These are phyloP conservation scores for Peromyscus aztecus DNA, from an alignment of 2,797 vertebrate species.

Conservation along the genomic window DNA sequence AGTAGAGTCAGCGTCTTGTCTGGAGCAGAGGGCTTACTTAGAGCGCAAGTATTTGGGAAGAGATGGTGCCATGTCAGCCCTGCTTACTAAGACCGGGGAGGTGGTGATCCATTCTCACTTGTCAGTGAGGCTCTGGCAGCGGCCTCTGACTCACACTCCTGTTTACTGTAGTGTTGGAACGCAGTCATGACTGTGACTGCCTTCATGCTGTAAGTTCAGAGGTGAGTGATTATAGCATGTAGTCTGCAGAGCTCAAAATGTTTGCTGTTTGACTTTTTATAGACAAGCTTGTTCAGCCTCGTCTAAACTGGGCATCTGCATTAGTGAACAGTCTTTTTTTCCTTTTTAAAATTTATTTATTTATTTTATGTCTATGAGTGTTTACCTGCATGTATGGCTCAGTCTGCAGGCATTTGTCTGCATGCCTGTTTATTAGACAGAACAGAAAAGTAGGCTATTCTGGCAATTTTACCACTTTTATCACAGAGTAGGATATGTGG, in stretches of 20 bases:
- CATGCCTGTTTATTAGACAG: neutral
- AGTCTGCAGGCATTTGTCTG: too few relatives aligned
- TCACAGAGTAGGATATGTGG: neutral
- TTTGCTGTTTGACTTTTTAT: neutral
- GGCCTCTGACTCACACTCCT: neutral
- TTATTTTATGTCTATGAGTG: neutral
- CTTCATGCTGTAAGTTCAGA: neutral
- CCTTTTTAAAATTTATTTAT: too few relatives aligned
- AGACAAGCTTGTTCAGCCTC: neutral
- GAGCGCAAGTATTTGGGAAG: neutral
- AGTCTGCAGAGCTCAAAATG: neutral
- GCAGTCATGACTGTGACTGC: neutral
- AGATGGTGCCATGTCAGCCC: neutral
- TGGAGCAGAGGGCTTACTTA: neutral
- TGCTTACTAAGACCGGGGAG: neutral
- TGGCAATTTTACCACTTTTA: neutral
- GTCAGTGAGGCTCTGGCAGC: accelerated
- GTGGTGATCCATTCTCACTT: neutral
- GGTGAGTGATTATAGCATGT: neutral
- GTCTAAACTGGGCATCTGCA: neutral
- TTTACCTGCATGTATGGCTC: neutral
- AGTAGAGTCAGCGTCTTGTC: neutral
- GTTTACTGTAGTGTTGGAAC: neutral
- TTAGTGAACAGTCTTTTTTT: neutral
- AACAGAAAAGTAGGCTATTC: neutral